Conservation (phyloP, 1,140 invertebrate genomes). For the Eriosoma lanigerum region DNA sequence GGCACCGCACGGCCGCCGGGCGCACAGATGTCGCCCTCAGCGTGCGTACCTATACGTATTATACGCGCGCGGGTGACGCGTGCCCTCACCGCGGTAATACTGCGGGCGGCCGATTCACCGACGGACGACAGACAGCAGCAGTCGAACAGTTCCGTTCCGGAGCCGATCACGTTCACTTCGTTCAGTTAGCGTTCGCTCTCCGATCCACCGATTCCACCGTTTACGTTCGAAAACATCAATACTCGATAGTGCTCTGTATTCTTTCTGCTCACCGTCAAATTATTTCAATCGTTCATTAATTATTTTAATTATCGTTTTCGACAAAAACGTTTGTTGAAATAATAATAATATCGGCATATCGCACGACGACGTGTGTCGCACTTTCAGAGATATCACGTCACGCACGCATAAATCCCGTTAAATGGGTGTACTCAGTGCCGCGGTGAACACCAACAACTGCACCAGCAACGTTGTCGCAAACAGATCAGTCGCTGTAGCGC, state of each 20-base stretch:
- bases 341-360: neutral
- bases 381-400: neutral
- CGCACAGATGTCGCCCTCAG: conserved; percentile 36
- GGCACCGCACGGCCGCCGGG: neutral
- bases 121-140: neutral
- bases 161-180: conserved; percentile 28
- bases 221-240: neutral
- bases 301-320: neutral
- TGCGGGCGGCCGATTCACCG: conserved; percentile 12
- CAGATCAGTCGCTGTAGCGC: conserved; percentile 24
- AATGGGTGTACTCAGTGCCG: conserved; percentile 41
- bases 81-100: conserved; percentile 27
- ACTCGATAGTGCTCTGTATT: neutral
- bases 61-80: conserved; percentile 39
- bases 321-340: neutral
- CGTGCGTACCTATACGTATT: no score
- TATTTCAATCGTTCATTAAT: neutral
- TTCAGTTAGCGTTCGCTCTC: neutral
- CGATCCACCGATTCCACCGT: neutral
- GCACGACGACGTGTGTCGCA: neutral
- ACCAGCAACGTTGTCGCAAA: neutral
- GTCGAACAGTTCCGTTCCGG: conserved; percentile 31
- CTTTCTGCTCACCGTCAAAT: no score
- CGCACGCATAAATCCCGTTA: conserved; percentile 5
- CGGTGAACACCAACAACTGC: conserved; percentile 11